Base-by-base conservation (phyloP, 2,113 vertebrate species). In the Astur gentilis region DNA sequence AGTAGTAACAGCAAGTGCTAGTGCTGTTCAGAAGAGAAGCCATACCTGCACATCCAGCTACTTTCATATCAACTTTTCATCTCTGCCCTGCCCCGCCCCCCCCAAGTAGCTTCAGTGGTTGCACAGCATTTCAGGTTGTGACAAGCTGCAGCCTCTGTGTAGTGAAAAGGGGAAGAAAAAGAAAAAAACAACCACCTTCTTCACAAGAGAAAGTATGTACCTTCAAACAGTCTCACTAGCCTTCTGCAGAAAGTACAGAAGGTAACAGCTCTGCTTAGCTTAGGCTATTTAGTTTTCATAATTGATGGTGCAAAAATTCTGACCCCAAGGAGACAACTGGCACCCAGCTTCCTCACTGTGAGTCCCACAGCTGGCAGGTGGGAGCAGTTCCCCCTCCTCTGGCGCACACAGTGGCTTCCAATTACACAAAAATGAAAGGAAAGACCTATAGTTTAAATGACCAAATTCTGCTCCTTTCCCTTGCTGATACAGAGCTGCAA, bases 21-120 rank as follows among this genome's bases (percentile, higher is more conserved):
- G 1, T 61, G 54, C 80, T 66, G 21, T 18, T 50, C 31, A 47
- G 55, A 71, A 52, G 10, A 64, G 23, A 4, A 36, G 16, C 55
- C 10, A 1, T 21, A 42, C 60, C 64, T 69, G 50, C 57, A 45
- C 52, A 38, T 27, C 57, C 55, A n/a, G 34, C 20, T 66, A 7
- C 25, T n/a, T 16, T 8, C 42, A 1, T 6, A 13, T 2, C 16
- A 7, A 2, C 0, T 55, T 18, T n/a, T 38, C 45, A 31, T 40
- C 11, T 11, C 36, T 36, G 36, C 36, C 36, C 36, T 36, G 36
- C 36, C 36, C 11, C 47, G 10, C 19, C 20, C 2, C 0, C 45
- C 45, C 20, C 45, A 1, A 21, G 65, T 8, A 55, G 31, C 44
- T 77, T 38, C 58, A 22, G 32, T 17, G 50, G 80, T 29, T 36